A percentile compares a stretch with the other conserved stretches of the same genome.
phyloP scores from a whole-genome alignment of 2,113 vertebrate species.

The Colossoma macropomum region DNA sequence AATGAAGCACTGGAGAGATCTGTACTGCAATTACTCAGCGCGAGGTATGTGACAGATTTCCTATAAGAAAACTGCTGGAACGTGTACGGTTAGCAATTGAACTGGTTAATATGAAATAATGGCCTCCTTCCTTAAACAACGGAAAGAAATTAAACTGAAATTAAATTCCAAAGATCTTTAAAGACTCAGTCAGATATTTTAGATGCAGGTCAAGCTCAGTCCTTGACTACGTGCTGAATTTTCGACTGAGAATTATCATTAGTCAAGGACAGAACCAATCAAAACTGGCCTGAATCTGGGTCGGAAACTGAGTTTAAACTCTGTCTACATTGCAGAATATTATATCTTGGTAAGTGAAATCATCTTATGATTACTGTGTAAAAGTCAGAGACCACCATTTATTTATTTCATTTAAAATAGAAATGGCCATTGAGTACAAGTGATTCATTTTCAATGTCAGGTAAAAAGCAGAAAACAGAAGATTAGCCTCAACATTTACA shows the following conservation, averaged over 20 bases:
- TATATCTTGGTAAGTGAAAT: too few species aligned
- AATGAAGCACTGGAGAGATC: neutral
- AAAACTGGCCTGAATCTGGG: neutral
- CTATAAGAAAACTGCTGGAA: conserved; percentile 5
- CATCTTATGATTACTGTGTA: too few species aligned
- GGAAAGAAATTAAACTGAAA: conserved; percentile 1
- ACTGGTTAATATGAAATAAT: conserved; percentile 15
- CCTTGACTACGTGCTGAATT: neutral
- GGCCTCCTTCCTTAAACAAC: neutral
- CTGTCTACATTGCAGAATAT: too few species aligned
- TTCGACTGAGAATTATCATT: neutral
- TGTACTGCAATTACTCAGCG: neutral
- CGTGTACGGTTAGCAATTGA: neutral
- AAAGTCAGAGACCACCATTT: too few species aligned
- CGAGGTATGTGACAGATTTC: neutral
- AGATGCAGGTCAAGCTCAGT: neutral
- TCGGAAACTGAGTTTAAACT: neutral
- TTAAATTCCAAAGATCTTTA: neutral
- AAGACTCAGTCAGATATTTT: neutral
- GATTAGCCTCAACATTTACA: too few species aligned
- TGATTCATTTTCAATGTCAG: neutral
- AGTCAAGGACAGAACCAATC: neutral
- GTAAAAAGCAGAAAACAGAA: too few species aligned
- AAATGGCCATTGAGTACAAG: too few species aligned
- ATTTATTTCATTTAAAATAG: too few species aligned